Base-by-base conservation (phyloP, 2,797 vertebrate species). In the Esox masquinongy region DNA sequence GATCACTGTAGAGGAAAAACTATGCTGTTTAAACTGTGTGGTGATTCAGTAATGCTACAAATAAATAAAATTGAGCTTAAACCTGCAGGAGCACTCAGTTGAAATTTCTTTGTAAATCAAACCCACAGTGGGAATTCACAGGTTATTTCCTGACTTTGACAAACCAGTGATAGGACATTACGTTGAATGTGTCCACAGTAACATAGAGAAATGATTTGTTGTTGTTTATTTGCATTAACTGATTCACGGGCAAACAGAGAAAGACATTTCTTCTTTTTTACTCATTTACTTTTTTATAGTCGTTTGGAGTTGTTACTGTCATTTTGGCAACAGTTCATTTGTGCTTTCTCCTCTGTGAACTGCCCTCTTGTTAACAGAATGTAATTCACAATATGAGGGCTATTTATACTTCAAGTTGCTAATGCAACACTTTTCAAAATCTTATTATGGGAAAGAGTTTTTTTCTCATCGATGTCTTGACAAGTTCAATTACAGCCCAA, bases 391-490 rank as follows among this genome's bases (percentile, higher is more conserved):
- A 50, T 29, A 70, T 47, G 47, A 70, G 36, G 16, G 63, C 73
- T 68, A 74, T 74, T 74, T 74, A 68, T 24, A 34, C 63, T 74
- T 34, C 43, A 24, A 53, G 73, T 63, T 36, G 64, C 47, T 51
- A 74, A 74, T 74, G 63, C 73, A 74, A 74, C 63, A 74, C 73
- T 39, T 74, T 31, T 22, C 47, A 39, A 67, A 74, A 68, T 66
- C 26, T 17, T 67, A 50, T 74, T 53, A 68, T 16, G 26, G 36
- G 31, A 74, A 74, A 26, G 14, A 26, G 4, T 39, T 70, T 66
- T 14, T 67, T 74, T 50, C 39, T 74, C 63, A 66, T 63, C 24
- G 49, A 74, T 74, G 26, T 74, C 61, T 67, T 74, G 63, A 68
- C 73, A 68, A 67, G 39, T 11, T 31, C 39, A 43, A 70, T 70